A percentile compares a stretch with the other conserved stretches of the same genome.
These are phyloP conservation scores for Drosophila siamana DNA, from an alignment of 2,888 invertebrate species.

Conservation along the genomic window DNA sequence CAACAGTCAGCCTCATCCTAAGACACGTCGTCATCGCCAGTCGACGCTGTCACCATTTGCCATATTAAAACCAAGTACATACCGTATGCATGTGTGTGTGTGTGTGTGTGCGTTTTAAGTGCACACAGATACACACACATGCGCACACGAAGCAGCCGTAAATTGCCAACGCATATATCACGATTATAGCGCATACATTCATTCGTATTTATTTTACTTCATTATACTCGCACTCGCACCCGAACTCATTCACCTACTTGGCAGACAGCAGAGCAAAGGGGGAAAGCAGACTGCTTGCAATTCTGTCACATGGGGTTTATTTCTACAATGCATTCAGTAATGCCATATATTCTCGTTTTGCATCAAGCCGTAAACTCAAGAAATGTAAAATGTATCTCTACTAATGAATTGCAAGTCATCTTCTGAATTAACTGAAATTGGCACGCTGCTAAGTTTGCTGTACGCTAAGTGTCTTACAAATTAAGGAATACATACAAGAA, in stretches of 20 bases:
- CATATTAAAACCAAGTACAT: conserved; percentile 63
- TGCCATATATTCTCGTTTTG: conserved; percentile 13
- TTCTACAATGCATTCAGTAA: conserved; percentile 44
- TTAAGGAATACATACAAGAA: not conserved
- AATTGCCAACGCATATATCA: conserved; percentile 77
- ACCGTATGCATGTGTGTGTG: conserved; percentile 12
- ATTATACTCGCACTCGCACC: conserved; percentile 46
- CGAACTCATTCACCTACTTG: conserved; percentile 1
- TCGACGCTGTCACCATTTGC: conserved; percentile 68
- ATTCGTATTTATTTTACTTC: conserved; percentile 75
- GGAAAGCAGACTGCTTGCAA: conserved; percentile 35
- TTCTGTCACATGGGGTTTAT: conserved; percentile 13
- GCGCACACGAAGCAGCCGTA: conserved; percentile 54
- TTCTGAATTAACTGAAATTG: conserved; percentile 13
- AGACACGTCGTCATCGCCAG: conserved; percentile 18
- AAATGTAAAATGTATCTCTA: conserved; percentile 25
- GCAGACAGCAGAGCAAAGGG: conserved; percentile 5
- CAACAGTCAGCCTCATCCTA: conserved; percentile 27
- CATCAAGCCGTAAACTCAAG: conserved; percentile 18
- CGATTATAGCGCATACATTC: conserved; percentile 66
- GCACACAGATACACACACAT: conserved; percentile 35
- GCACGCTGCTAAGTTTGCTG: not conserved
- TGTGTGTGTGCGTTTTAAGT: conserved; percentile 33
- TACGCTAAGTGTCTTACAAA: not conserved
- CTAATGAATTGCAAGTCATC: not conserved